phyloP scores from a whole-genome alignment of 2,113 vertebrate genomes.

The Microcebus ravelobensis region DNA sequence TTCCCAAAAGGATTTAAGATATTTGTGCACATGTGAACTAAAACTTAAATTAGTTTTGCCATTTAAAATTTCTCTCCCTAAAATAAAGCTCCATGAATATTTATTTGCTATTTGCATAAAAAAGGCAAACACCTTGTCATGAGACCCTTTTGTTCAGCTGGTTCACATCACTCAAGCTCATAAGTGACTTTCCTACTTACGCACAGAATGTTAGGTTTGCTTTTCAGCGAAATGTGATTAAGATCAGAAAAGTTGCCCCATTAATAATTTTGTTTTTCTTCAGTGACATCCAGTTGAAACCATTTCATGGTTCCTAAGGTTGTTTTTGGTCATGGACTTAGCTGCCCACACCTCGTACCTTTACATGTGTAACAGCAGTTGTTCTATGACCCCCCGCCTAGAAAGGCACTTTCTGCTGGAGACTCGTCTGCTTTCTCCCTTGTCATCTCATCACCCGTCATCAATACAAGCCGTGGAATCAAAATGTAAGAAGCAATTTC shows the following conservation, averaged over 20 bases:
- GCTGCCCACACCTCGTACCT: not conserved
- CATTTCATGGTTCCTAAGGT: not conserved
- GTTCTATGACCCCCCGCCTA: not conserved
- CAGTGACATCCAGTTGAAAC: not conserved
- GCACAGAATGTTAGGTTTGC: conserved; percentile 4
- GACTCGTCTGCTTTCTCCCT: not conserved
- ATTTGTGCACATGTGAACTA: conserved; percentile 67
- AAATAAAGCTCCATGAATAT: conserved; percentile 78
- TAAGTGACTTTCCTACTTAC: conserved; percentile 57
- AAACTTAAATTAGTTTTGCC: conserved; percentile 74
- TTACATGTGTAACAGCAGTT: not conserved
- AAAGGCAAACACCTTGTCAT: conserved; percentile 73
- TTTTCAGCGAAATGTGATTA: conserved; percentile 37
- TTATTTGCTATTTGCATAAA: conserved; percentile 73
- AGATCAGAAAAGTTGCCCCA: conserved; percentile 41
- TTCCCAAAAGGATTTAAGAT: conserved; percentile 54
- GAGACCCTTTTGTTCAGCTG: conserved; percentile 52
- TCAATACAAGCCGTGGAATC: not conserved
- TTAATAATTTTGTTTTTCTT: conserved; percentile 15
- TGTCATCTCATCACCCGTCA: not conserved
- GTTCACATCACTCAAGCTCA: conserved; percentile 66
- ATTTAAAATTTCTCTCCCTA: conserved; percentile 71
- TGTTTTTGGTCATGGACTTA: not conserved
- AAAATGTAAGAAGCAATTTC: not conserved
- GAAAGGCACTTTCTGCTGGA: not conserved